Base-by-base conservation (phyloP, 2,113 vertebrate species). In the Colinus virginianus region DNA sequence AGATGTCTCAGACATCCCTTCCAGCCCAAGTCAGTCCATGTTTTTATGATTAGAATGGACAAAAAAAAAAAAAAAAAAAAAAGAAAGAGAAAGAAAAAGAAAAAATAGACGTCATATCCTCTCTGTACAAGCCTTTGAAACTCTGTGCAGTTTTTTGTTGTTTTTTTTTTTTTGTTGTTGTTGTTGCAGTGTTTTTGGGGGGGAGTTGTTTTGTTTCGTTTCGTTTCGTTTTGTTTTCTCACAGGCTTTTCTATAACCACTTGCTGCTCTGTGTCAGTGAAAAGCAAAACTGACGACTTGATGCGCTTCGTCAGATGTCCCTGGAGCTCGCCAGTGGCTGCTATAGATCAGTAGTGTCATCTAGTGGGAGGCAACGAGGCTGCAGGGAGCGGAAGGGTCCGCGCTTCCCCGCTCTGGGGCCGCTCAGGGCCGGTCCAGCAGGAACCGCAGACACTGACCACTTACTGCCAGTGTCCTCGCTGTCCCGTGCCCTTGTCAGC, bases 381-480 rank as follows among this genome's bases (percentile, higher is more conserved):
- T 32, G 17, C 8, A 6, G 26, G 36, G 45, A 30, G 2, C 13
- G 7, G 16, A 2, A 11, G 14, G 11, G 21, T 11, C 12, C 18
- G 10, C 4, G 1, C n/a, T 3, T 6, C 34, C 15, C 26, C 12
- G 16, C 34, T 13, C 55, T 1, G 25, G 2, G 22, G 4, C 32
- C 28, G 14, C 25, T 28, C n/a, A 3, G 16, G 25, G 22, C 21
- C 36, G 2, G 55, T 36, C 14, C 36, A 7, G 10, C 7, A 18
- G 43, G 25, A 62, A 6, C 10, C 2, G 28, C 0, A n/a, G 40
- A 70, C 38, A 5, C 7, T 0, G 3, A n/a, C 4, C 63, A 6
- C 17, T 19, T 55, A 30, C 53, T 7, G 53, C 6, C 53, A 11
- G 53, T 11, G 17, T 11, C 30, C 28, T 14, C 9, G 28, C 17